Evolutionary conservation across 2,113 vertebrate genomes (phyloP).

Genomic region (Istiophorus platypterus): DNA sequence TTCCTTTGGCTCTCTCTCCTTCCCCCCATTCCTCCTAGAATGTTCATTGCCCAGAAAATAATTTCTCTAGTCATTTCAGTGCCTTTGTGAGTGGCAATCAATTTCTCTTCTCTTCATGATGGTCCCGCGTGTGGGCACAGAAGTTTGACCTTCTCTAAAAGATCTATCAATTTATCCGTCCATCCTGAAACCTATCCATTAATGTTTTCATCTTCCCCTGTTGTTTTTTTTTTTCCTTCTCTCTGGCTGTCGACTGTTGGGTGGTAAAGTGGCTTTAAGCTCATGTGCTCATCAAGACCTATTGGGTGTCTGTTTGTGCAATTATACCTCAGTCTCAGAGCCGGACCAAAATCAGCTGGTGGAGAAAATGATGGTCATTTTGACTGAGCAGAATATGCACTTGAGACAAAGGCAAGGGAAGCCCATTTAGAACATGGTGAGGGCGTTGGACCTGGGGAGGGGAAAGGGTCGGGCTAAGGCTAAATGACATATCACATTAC

Average conservation of each 20-base stretch:
- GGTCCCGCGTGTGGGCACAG: slow-evolving; percentile 83
- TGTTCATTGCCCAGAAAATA: slow-evolving; percentile 88
- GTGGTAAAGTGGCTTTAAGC: slow-evolving; percentile 82
- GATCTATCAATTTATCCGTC: slow-evolving; percentile 88
- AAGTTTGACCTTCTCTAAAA: slow-evolving; percentile 89
- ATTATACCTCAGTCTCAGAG: slow-evolving; percentile 82
- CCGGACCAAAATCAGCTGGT: slow-evolving; percentile 71
- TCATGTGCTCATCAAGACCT: slow-evolving; percentile 83
- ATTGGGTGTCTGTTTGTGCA: slow-evolving; percentile 80
- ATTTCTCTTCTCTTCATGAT: slow-evolving; percentile 88
- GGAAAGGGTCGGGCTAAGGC: slow-evolving; percentile 75
- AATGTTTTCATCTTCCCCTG: slow-evolving; percentile 85
- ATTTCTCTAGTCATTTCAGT: slow-evolving; percentile 88
- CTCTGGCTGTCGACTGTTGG: slow-evolving; percentile 72
- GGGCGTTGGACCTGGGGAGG: slow-evolving; percentile 60
- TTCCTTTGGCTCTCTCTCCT: slow-evolving; percentile 38
- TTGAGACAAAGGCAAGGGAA: slow-evolving; percentile 83
- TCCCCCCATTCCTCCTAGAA: slow-evolving; percentile 69
- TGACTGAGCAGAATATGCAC: slow-evolving; percentile 83
- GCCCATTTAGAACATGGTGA: slow-evolving; percentile 74
- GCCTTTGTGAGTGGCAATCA: slow-evolving; percentile 87
- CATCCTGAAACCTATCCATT: slow-evolving; percentile 86
- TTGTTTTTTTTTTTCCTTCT: slow-evolving; percentile 63
- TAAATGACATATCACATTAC: slow-evolving; percentile 82
- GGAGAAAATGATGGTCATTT: slow-evolving; percentile 83